Evolutionary conservation across 2,113 vertebrate genomes (phyloP), one percentile per base, ranked within the genome.

Genomic region (Trachemys scripta): DNA sequence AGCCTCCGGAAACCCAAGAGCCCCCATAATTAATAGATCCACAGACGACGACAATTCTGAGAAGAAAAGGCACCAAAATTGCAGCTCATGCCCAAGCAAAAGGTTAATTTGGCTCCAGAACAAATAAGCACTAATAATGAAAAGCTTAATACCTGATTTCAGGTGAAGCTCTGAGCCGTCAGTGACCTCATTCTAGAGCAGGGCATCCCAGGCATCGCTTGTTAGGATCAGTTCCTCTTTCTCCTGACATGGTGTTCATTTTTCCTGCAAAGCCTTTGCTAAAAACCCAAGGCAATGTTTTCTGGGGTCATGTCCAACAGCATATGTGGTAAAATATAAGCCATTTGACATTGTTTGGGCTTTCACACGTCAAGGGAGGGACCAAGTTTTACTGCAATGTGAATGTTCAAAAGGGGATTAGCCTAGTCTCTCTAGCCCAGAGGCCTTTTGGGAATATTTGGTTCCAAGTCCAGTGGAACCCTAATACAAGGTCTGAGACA

Each of bases 141-240:
- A 90, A 95, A 95, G 93, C 96, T 95, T 94, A 93, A 95, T 92
- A 95, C 57, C 82, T 95, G 90, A 83, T 92, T 95, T 49, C 94
- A 92, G 82, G 93, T 91, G 90, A 92, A 94, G 65, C 0, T 4
- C 82, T 59, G 95, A 93, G 94, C 82, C 49, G 72, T 35, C 79
- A 56, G 75, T 93, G 85, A 95, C 91, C 80, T 94, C 78, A 85
- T 93, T 59, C 88, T 56, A 82, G 88, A 94, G 87, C 87, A 56
- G 1, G 19, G 81, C 6, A 0, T 5, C 81, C 27, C 92, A 86
- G 20, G 56, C 62, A 57, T 95, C 80, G 5, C 20, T 0, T 54
- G 94, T 96, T 95, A 96, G 85, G 54, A 59, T 90, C 22, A 16
- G 50, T 84, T 95, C 79, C 86, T 78, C 31, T 80, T 57, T 84